phyloP scores from a whole-genome alignment of 2,797 vertebrate genomes.

The Falco cherrug region DNA sequence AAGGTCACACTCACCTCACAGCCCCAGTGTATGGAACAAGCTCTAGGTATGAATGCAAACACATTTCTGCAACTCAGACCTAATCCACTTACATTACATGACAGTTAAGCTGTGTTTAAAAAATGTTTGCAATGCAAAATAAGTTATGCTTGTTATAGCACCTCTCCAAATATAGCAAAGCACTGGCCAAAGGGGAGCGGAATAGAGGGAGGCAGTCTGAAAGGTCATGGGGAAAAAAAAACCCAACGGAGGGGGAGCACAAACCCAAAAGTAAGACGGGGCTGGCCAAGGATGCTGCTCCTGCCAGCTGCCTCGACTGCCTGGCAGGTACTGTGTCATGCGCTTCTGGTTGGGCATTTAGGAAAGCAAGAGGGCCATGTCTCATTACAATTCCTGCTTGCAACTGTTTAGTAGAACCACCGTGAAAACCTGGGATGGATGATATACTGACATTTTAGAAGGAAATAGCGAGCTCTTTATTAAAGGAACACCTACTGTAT shows the following conservation, averaged over 20 bases:
- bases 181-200: background rate
- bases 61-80: background rate
- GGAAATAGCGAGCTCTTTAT: background rate
- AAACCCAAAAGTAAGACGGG: background rate
- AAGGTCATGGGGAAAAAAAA: background rate
- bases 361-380: background rate
- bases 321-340: background rate
- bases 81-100: accelerated
- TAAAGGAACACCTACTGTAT: background rate
- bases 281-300: background rate
- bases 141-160: background rate
- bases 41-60: background rate
- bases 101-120: accelerated
- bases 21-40: background rate
- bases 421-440: background rate
- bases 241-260: background rate
- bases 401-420: background rate
- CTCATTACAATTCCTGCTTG: background rate
- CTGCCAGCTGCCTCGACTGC: accelerated
- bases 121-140: background rate
- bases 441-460: background rate
- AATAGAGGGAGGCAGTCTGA: background rate
- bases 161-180: background rate
- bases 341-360: background rate
- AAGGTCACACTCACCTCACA: background rate